Base-by-base conservation (phyloP, 2,113 vertebrate species). In the Jacana jacana region DNA sequence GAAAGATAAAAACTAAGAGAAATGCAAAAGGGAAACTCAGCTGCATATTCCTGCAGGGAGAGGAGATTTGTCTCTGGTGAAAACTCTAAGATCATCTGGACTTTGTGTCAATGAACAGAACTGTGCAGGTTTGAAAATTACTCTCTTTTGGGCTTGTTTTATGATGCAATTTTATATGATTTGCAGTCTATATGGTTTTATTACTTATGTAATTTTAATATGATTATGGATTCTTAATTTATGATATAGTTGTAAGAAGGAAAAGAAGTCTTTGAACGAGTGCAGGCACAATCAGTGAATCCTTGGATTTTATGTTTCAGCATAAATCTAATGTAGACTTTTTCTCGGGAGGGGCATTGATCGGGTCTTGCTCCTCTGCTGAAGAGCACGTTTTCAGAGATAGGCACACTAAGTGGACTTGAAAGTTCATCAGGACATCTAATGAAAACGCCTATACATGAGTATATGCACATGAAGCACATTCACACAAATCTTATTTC, bases 11-110 rank as follows among this genome's bases (percentile, higher is more conserved):
- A 94, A 63, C 93, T 35, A 98, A 96, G 92, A 98, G 51, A 96
- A 95, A 98, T 85, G 17, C 1, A 39, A 94, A 51, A 76, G 98
- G n/a, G 98, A 99, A 96, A 99, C 97, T 68, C 71, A 2, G 9
- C 97, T 99, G 63, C 98, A 99, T 91, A 46, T 85, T 80, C 98
- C 98, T 69, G 98, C 98, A 86, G 98, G 12, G 81, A 99, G 89
- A 95, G 94, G 97, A 97, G 78, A 99, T 84, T 68, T 99, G 71
- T 79, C 93, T 65, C 92, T 87, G 52, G 98, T 98, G 88, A 98
- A 96, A 96, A 54, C 39, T n/a, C n/a, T n/a, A n/a, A n/a, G n/a
- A n/a, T n/a, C 98, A 52, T 98, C 97, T 94, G 98, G 98, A 93
- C 95, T 98, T 85, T 83, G 95, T 86, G 96, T 99, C 76, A 98